Evolutionary conservation across 2,888 invertebrate species (phyloP).

Genomic region (Pammene fasciana): DNA sequence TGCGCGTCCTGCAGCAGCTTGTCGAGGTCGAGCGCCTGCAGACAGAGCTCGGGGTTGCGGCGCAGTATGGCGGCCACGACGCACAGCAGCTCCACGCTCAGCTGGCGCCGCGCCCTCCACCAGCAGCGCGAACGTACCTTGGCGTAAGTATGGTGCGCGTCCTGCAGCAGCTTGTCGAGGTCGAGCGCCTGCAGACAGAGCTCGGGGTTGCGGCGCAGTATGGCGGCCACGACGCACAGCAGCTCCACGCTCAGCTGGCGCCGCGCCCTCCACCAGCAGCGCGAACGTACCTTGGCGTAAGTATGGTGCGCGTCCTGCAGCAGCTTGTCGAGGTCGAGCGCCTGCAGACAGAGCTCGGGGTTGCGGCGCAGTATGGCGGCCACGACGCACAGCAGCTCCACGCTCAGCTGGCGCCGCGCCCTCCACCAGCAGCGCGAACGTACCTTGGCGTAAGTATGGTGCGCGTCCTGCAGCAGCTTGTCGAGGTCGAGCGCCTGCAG

Average conservation of each 20-base stretch:
- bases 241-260: conserved; percentile 89
- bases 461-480: conserved; percentile 91
- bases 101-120: conserved; percentile 94
- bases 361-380: conserved; percentile 97
- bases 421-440: conserved; percentile 97
- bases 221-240: conserved; percentile 95
- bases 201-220: conserved; percentile 97
- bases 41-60: conserved; percentile 95
- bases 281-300: conserved; percentile 96
- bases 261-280: conserved; percentile 93
- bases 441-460: conserved; percentile 92
- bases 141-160: conserved; percentile 92
- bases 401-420: conserved; percentile 89
- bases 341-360: conserved; percentile 94
- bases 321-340: conserved; percentile 91
- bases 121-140: conserved; percentile 96
- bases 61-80: conserved; percentile 97
- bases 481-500: conserved; percentile 93
- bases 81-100: conserved; percentile 89
- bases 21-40: conserved; percentile 92
- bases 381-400: conserved; percentile 92
- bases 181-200: conserved; percentile 91
- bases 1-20: conserved; percentile 92
- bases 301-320: conserved; percentile 93
- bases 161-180: conserved; percentile 91